Percentiles rank a stretch among this genome's conserved stretches.
Evolutionary conservation across 92 coral and sea anemone genomes (phyloP).

Genomic region (Epizoanthus ramosus): DNA sequence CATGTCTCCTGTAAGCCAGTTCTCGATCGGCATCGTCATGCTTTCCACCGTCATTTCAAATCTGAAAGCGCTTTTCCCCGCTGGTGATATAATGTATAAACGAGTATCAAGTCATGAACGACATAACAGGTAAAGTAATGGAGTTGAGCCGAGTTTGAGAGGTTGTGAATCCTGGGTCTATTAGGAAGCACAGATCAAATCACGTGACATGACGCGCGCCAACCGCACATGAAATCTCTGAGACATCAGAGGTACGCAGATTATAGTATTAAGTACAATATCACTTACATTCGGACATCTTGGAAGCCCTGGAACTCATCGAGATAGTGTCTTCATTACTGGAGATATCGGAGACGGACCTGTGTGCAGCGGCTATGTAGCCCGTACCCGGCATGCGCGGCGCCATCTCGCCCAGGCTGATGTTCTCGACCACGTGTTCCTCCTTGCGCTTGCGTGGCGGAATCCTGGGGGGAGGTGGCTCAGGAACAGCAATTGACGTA

Average conservation of each 20-base stretch:
- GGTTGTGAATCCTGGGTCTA: not conserved
- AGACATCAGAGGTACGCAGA: too few relatives aligned
- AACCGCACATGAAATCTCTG: too few relatives aligned
- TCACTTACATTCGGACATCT: constrained; percentile 25
- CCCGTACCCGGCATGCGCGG: not conserved
- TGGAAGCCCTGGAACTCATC: not conserved
- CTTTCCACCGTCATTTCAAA: constrained; percentile 39
- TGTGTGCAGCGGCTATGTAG: not conserved
- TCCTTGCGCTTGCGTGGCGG: constrained; percentile 31
- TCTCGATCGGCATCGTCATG: constrained; percentile 45
- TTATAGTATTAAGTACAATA: not conserved
- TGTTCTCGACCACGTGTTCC: constrained; percentile 15
- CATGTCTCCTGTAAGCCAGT: constrained; percentile 48
- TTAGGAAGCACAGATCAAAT: not conserved
- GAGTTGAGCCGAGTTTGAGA: not conserved
- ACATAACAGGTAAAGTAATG: not conserved
- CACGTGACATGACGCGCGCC: not conserved
- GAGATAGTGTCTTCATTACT: not conserved
- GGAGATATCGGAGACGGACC: not conserved
- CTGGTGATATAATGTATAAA: not conserved
- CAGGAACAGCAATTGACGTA: constrained; percentile 17
- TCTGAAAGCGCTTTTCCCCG: not conserved
- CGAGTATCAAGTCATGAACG: not conserved
- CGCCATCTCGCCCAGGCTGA: constrained; percentile 2
- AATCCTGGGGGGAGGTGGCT: constrained; percentile 29